Conservation (phyloP, 2,797 vertebrate genomes). For the Scomberomorus guttatus region DNA sequence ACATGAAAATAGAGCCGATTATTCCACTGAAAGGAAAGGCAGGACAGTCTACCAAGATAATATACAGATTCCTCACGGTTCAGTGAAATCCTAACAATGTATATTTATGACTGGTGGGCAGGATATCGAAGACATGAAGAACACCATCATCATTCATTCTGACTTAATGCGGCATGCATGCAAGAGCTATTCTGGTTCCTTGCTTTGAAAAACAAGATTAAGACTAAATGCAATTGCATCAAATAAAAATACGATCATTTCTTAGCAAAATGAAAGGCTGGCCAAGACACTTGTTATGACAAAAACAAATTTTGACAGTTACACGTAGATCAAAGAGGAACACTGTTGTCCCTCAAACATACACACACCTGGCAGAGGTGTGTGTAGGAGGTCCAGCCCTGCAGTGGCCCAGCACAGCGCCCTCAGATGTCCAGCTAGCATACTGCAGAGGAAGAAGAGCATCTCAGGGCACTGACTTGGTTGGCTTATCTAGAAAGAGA, state of each 20-base stretch:
- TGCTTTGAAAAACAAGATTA: not conserved
- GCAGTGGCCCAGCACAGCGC: conserved; percentile 82
- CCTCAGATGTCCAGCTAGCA: conserved; percentile 88
- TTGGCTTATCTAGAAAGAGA: conserved; percentile 84
- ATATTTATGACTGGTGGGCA: conserved; percentile 23
- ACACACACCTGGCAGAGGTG: conserved; percentile 82
- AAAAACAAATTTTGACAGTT: not conserved
- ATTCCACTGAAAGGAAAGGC: conserved; percentile 30
- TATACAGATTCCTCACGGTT: conserved; percentile 21
- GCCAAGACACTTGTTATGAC: not conserved
- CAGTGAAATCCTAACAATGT: conserved; percentile 12
- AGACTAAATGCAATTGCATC: not conserved
- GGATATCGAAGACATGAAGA: conserved; percentile 19
- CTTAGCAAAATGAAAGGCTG: not conserved
- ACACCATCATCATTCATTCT: conserved; percentile 22
- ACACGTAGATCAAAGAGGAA: not conserved
- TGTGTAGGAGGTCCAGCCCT: conserved; percentile 75
- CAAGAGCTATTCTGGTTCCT: not conserved
- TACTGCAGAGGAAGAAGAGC: conserved; percentile 91
- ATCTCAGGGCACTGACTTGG: conserved; percentile 87
- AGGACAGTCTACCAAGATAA: conserved; percentile 28
- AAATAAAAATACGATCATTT: not conserved
- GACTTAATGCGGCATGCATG: conserved; percentile 3
- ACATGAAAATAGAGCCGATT: conserved; percentile 49
- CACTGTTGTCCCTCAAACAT: not conserved